Percentiles rank a stretch among this genome's conserved stretches.
phyloP scores from a whole-genome alignment of 2,113 vertebrate species.

The Brachypodius melanocephalos region DNA sequence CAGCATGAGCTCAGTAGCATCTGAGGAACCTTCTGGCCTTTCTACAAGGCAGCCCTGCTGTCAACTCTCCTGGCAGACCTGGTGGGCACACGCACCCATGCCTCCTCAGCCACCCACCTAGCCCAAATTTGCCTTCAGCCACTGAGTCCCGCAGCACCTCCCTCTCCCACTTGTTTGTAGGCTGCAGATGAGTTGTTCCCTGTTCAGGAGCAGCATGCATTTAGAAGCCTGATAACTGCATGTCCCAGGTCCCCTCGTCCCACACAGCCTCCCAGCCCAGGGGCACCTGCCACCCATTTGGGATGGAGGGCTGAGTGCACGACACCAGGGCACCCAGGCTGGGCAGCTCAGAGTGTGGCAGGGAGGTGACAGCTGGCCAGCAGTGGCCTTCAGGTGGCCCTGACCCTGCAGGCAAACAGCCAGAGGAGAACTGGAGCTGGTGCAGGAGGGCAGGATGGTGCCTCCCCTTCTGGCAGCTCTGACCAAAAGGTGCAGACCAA shows the following conservation, averaged over 20 bases:
- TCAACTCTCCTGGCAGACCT: neutral
- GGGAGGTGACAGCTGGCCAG: neutral
- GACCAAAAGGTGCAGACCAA: neutral
- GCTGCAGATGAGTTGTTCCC: neutral
- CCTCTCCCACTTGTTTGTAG: neutral
- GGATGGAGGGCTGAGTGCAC: neutral
- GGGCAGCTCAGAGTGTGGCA: fast-evolving
- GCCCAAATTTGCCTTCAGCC: neutral
- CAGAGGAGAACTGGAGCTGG: neutral
- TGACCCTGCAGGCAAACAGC: neutral
- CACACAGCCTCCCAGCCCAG: neutral
- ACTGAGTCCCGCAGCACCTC: neutral
- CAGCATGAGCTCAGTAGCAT: neutral
- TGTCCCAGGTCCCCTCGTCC: neutral
- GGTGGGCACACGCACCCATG: fast-evolving
- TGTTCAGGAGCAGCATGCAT: neutral
- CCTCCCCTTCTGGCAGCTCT: neutral
- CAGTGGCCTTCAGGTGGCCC: neutral
- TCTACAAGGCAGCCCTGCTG: neutral
- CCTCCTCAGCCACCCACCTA: neutral
- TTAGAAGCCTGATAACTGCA: neutral
- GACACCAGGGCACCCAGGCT: neutral
- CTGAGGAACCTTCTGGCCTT: neutral
- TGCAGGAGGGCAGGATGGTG: fast-evolving
- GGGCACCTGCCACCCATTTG: neutral